Conservation (phyloP, 1,140 invertebrate genomes). For the Nasonia giraulti region DNA sequence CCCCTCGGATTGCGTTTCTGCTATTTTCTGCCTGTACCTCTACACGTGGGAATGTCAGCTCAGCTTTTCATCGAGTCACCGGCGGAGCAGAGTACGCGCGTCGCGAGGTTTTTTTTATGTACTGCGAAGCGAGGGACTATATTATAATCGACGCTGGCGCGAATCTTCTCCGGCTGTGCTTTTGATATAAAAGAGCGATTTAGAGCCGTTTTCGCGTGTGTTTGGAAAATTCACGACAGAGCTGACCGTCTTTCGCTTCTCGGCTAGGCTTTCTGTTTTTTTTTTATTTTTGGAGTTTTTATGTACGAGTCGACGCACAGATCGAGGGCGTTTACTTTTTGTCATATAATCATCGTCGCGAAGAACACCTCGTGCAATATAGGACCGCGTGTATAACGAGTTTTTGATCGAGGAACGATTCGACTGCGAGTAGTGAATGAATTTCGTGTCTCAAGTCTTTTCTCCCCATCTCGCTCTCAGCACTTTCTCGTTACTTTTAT, state of each 20-base stretch:
- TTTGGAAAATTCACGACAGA: neutral
- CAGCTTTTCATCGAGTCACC: slow-evolving; percentile 29
- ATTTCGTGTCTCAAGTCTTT: slow-evolving; percentile 3
- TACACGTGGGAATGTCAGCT: slow-evolving; percentile 49
- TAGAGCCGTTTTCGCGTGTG: neutral
- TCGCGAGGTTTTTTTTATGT: slow-evolving; percentile 13
- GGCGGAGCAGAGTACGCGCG: slow-evolving; percentile 32
- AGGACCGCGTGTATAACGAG: slow-evolving; percentile 21
- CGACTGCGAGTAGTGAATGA: slow-evolving; percentile 21
- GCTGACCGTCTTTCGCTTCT: neutral
- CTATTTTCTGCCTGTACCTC: neutral
- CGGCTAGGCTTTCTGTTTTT: slow-evolving; percentile 17
- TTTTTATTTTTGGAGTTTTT: slow-evolving; percentile 1
- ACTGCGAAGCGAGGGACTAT: neutral
- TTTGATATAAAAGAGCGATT: neutral
- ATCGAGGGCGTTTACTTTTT: neutral
- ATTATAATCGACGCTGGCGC: neutral
- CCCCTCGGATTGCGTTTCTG: slow-evolving; percentile 55
- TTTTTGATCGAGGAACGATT: slow-evolving; percentile 42
- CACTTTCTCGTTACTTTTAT: neutral
- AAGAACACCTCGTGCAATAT: slow-evolving; percentile 14
- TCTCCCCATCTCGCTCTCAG: neutral
- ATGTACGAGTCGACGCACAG: neutral
- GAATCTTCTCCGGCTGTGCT: neutral
- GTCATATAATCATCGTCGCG: neutral